Conservation (phyloP, 37 sponge, comb jelly and placozoan species). For the Bolinopsis microptera region DNA sequence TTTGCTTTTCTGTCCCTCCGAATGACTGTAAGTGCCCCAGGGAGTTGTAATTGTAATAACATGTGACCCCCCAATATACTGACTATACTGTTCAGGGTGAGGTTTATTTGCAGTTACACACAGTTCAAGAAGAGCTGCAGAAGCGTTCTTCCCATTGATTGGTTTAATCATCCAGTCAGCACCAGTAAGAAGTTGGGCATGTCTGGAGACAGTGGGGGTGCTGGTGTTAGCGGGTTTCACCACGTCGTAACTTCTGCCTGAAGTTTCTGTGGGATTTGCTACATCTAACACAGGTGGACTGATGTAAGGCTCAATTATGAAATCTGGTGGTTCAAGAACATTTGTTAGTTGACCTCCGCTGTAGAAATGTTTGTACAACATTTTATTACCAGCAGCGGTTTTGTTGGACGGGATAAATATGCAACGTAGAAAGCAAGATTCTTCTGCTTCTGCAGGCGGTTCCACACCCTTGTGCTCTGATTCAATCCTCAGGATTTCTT, state of each 20-base stretch:
- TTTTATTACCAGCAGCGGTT: not conserved
- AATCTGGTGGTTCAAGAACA: not conserved
- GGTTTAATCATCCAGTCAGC: constrained; percentile 19
- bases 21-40: constrained; percentile 36
- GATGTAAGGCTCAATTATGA: too few species aligned
- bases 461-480: not conserved
- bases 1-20: not conserved
- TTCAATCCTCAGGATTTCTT: constrained; percentile 10
- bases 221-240: not conserved
- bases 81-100: constrained; percentile 20
- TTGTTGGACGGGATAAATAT: constrained; percentile 42
- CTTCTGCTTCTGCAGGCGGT: not conserved
- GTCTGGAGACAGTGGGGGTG: not conserved
- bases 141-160: constrained; percentile 51
- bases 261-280: not conserved
- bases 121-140: not conserved
- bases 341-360: not conserved
- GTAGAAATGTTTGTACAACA: constrained; percentile 60
- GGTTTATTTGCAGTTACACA: not conserved
- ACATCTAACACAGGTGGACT: not conserved
- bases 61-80: constrained; percentile 3
- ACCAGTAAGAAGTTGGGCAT: not conserved
- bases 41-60: constrained; percentile 1
- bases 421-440: not conserved
- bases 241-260: not conserved